A percentile compares a stretch with the other conserved stretches of the same genome.
These are phyloP conservation scores for Philereme vetulata DNA, from an alignment of 2,888 invertebrate genomes.

Conservation along the genomic window DNA sequence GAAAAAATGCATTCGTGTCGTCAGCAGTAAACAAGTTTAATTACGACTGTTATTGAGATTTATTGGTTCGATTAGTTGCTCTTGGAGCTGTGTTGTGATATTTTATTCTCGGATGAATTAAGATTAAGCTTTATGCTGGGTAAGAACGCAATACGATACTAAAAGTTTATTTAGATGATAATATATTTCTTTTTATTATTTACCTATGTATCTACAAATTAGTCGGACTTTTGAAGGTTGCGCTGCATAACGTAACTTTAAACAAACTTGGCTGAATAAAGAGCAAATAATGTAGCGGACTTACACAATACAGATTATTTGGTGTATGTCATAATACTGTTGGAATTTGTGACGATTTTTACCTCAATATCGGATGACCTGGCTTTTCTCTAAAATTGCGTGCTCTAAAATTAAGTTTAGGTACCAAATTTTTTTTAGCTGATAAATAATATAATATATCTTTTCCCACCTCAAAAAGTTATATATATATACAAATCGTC, in stretches of 20 bases:
- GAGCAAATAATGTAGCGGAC: no score
- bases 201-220: not conserved
- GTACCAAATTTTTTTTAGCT: no score
- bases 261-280: no score
- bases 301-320: no score
- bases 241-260: not conserved
- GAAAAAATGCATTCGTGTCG: conserved; percentile 44
- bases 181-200: conserved; percentile 21
- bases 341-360: no score
- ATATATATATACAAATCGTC: no score
- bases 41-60: conserved; percentile 44
- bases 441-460: no score
- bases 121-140: conserved; percentile 40
- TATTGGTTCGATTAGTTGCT: conserved; percentile 46
- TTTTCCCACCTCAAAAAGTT: no score
- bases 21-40: conserved; percentile 45
- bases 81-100: conserved; percentile 51
- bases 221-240: not conserved
- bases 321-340: no score
- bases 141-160: conserved; percentile 41
- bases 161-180: conserved; percentile 24
- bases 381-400: no score
- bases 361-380: no score
- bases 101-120: conserved; percentile 49
- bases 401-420: no score